phyloP scores from a whole-genome alignment of 2,113 vertebrate species.

The Bambusicola thoracicus region DNA sequence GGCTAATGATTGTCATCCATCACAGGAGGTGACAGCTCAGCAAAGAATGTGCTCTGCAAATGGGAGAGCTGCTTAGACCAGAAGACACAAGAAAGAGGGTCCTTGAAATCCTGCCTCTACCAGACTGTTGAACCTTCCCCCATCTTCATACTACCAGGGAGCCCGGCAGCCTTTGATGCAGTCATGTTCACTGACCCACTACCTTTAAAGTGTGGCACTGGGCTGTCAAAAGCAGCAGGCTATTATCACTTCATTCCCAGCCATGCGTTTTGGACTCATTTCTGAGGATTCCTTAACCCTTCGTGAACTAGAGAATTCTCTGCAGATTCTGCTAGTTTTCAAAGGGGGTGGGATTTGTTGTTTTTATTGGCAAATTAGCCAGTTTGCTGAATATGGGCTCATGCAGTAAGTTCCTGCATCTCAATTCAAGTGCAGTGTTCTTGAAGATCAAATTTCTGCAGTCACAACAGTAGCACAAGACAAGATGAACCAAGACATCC shows the following conservation, averaged over 20 bases:
- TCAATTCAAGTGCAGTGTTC: not conserved
- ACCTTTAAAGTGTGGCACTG: constrained; percentile 57
- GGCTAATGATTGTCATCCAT: constrained; percentile 70
- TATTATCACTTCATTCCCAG: constrained; percentile 31
- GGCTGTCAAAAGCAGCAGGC: constrained; percentile 24
- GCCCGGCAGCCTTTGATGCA: constrained; percentile 42
- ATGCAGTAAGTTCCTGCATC: not conserved
- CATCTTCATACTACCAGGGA: not conserved
- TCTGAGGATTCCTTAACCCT: constrained; percentile 37
- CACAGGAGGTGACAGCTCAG: constrained; percentile 39
- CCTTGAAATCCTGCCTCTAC: not conserved
- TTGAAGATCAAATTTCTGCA: not conserved
- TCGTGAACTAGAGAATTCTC: not conserved
- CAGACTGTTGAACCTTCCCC: not conserved
- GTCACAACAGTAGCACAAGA: not conserved
- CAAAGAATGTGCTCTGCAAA: constrained; percentile 45
- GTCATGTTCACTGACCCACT: constrained; percentile 38
- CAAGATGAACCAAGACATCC: not conserved
- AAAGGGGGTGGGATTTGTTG: not conserved
- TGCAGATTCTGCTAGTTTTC: not conserved
- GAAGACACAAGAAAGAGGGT: constrained; percentile 25
- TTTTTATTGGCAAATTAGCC: not conserved
- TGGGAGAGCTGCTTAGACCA: constrained; percentile 24
- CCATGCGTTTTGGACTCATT: not conserved
- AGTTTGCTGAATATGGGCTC: not conserved